Conservation (phyloP, 2,888 invertebrate genomes). For the Pseudoips prasinana region DNA sequence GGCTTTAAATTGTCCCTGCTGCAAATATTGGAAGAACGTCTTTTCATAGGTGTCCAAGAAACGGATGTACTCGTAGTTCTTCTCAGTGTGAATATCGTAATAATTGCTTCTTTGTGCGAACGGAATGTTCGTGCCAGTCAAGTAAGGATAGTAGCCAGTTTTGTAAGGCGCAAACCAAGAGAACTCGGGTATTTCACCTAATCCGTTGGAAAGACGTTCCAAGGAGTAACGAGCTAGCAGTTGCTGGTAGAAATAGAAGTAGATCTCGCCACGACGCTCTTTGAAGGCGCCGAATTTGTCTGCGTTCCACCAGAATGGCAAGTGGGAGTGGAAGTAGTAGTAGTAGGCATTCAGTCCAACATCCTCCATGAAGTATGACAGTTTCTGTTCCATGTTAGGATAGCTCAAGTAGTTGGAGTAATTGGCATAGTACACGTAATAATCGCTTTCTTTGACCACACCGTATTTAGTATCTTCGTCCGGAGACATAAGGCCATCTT, state of each 20-base stretch:
- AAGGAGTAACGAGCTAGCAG: constrained; percentile 86
- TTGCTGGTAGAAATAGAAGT: constrained; percentile 85
- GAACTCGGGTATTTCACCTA: constrained; percentile 83
- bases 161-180: constrained; percentile 84
- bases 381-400: constrained; percentile 79
- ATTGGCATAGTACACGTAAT: constrained; percentile 80
- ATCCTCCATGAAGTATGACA: constrained; percentile 87
- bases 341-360: constrained; percentile 86
- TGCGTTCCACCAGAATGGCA: constrained; percentile 84
- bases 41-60: constrained; percentile 84
- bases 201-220: constrained; percentile 85
- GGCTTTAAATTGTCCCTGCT: constrained; percentile 83
- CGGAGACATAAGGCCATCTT: constrained; percentile 45
- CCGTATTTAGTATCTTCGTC: constrained; percentile 58
- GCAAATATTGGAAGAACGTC: constrained; percentile 70
- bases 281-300: constrained; percentile 70
- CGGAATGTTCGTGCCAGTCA: constrained; percentile 49
- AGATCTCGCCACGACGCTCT: constrained; percentile 84
- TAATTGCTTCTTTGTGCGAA: constrained; percentile 82
- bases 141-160: constrained; percentile 55
- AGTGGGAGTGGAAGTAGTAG: constrained; percentile 83
- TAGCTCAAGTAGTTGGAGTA: constrained; percentile 78
- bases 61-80: constrained; percentile 65
- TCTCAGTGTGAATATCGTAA: constrained; percentile 81
- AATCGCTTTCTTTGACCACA: constrained; percentile 58